Evolutionary conservation across 2,797 vertebrate species (phyloP).

Genomic region (Rhynchotus rufescens): DNA sequence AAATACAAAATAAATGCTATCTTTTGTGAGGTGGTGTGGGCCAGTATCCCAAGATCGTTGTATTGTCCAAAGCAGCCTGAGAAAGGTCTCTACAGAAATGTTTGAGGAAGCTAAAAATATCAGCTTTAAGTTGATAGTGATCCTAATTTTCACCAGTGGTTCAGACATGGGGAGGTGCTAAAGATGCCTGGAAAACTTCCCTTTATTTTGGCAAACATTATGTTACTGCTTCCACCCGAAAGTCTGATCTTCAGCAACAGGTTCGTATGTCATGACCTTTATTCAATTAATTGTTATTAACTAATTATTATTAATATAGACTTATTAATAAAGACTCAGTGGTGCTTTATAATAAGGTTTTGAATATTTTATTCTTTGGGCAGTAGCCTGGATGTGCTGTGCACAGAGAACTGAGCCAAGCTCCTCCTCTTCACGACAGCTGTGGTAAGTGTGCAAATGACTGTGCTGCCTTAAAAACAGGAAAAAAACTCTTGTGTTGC

Average conservation of each 20-base stretch:
- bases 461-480: constrained; percentile 41
- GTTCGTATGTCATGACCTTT: background rate
- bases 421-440: background rate
- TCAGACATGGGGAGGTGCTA: background rate
- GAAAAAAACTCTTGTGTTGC: constrained; percentile 33
- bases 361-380: background rate
- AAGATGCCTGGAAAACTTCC: background rate
- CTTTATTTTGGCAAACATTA: background rate
- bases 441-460: background rate
- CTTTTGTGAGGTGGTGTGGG: background rate
- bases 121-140: background rate
- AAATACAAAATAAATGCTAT: background rate
- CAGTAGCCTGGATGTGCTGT: background rate
- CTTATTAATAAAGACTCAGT: background rate
- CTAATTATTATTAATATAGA: no score
- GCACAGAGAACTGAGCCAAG: background rate
- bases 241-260: background rate
- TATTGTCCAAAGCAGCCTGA: background rate
- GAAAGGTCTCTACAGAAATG: background rate
- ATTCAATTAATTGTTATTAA: no score
- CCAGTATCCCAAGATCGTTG: background rate
- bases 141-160: background rate
- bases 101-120: background rate
- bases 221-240: background rate
- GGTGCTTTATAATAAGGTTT: background rate